Conservation (phyloP, 1,140 invertebrate genomes). For the Neotoxoptera formosana region DNA sequence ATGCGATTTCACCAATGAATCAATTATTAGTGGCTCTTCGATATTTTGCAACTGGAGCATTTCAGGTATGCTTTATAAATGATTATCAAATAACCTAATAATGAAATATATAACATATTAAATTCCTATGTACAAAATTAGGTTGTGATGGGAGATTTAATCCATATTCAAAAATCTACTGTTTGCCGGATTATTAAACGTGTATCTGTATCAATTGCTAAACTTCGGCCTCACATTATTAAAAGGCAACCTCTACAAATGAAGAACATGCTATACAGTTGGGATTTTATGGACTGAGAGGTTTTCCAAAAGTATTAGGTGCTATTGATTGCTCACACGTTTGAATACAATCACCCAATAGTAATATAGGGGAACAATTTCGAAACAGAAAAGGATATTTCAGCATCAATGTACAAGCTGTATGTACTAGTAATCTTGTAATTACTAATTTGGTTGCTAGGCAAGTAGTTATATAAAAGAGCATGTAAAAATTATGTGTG, state of each 20-base stretch:
- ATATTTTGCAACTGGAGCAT: too few relatives aligned
- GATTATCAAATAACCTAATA: too few relatives aligned
- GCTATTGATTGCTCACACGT: slow-evolving; percentile 60
- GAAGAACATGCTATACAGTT: slow-evolving; percentile 47
- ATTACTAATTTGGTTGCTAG: slow-evolving; percentile 63
- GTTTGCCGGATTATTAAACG: not conserved
- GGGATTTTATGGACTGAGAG: slow-evolving; percentile 62
- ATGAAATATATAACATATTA: too few relatives aligned
- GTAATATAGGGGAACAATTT: slow-evolving; percentile 60
- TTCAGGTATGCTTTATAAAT: too few relatives aligned
- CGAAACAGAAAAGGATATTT: slow-evolving; percentile 64
- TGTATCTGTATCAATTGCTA: not conserved
- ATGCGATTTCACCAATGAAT: too few relatives aligned
- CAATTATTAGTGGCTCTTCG: too few relatives aligned
- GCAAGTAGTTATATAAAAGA: not conserved
- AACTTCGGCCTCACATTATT: slow-evolving; percentile 57
- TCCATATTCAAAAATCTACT: not conserved
- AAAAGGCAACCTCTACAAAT: slow-evolving; percentile 59
- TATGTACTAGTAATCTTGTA: slow-evolving; percentile 62
- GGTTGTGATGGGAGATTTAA: too few relatives aligned
- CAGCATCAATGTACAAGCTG: slow-evolving; percentile 64
- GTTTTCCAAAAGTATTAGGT: slow-evolving; percentile 64
- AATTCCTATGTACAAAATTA: too few relatives aligned
- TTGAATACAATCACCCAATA: not conserved
- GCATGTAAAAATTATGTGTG: not conserved